Percentiles rank a stretch among this genome's conserved stretches.
These are phyloP conservation scores for Bradypus variegatus DNA, from an alignment of 2,797 vertebrate genomes.

Conservation along the genomic window DNA sequence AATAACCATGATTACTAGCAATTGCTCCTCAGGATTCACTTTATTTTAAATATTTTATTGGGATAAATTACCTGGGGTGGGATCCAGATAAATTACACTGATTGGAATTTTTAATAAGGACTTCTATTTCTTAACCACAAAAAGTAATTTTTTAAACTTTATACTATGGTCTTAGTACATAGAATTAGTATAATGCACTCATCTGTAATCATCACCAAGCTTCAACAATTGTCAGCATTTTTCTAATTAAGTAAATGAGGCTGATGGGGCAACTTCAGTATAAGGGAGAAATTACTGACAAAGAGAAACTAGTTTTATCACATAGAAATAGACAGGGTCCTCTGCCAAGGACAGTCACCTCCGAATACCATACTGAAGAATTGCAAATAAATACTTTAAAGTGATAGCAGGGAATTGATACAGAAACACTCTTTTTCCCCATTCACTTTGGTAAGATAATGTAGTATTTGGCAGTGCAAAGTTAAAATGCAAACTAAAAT, in stretches of 20 bases:
- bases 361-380: background rate
- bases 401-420: background rate
- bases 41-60: no score
- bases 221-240: background rate
- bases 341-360: background rate
- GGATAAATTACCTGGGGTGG: no score
- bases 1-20: no score
- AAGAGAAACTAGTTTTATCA: background rate
- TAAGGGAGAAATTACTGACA: background rate
- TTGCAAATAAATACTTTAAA: background rate
- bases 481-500: background rate
- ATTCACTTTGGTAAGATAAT: background rate
- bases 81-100: background rate
- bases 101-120: background rate
- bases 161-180: background rate
- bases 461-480: background rate
- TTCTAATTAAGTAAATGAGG: background rate
- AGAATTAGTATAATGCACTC: background rate
- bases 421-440: background rate
- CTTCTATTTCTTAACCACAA: background rate
- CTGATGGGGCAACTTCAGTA: background rate
- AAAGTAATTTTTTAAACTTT: background rate
- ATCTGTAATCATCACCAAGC: background rate
- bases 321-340: background rate
- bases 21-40: no score